Conservation (phyloP, 2,888 invertebrate genomes). For the Heteromyza rotundicornis region DNA sequence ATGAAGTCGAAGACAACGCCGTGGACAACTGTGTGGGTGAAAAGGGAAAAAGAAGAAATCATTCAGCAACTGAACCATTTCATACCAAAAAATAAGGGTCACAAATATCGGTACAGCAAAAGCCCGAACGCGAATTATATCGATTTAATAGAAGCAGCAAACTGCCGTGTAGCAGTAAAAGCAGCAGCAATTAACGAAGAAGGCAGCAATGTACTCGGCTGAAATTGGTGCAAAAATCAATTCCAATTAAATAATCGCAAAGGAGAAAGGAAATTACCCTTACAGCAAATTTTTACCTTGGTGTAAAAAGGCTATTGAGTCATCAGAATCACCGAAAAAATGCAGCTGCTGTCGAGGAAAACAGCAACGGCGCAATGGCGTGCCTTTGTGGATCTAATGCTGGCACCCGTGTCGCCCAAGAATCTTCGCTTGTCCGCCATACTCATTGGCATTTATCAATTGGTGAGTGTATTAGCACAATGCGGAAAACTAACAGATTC, state of each 20-base stretch:
- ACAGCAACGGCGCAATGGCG: constrained; percentile 34
- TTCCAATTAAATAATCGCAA: constrained; percentile 16
- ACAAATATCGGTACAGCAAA: not conserved
- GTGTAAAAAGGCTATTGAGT: too few relatives aligned
- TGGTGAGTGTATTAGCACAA: too few relatives aligned
- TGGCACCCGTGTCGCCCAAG: constrained; percentile 56
- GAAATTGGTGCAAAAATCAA: constrained; percentile 21
- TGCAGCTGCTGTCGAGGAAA: constrained; percentile 38
- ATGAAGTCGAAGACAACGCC: not conserved
- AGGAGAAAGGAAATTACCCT: too few relatives aligned
- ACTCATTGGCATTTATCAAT: constrained; percentile 59
- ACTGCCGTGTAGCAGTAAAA: too few relatives aligned
- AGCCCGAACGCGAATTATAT: not conserved
- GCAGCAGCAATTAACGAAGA: constrained; percentile 10
- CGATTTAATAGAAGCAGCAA: constrained; percentile 1
- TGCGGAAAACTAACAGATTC: too few relatives aligned
- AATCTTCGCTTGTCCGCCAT: constrained; percentile 60
- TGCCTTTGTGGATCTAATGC: constrained; percentile 42
- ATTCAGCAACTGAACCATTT: not conserved
- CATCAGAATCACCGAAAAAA: constrained; percentile 17
- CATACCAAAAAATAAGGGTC: not conserved
- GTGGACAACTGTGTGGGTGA: not conserved
- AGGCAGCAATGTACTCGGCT: not conserved
- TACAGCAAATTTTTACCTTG: too few relatives aligned
- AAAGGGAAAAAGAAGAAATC: not conserved